Evolutionary conservation across 2,888 invertebrate species (phyloP), one percentile per base, ranked within the genome.

Genomic region (Xestia c-nigrum): DNA sequence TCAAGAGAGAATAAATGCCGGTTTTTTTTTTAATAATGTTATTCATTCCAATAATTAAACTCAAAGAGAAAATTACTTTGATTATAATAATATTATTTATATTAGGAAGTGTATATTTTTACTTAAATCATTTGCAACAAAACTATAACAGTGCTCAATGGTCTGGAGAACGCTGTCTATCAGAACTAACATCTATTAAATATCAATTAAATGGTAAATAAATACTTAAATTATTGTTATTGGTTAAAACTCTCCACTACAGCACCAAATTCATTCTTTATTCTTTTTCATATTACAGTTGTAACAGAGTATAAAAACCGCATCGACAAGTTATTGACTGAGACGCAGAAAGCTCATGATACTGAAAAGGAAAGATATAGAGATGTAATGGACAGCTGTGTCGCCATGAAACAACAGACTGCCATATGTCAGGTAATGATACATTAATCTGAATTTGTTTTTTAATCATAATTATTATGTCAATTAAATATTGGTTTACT

Each of bases 291-390:
- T 67, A 72, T 94, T 94, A 38, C 85, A 96, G 96, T 94, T 81
- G 94, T 96, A 16, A 95, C 95, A 0, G 95, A 95, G 81, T 95
- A 95, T 78, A 96, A 96, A 84, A 93, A 94, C 76, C 90, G 92
- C 14, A 92, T 96, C 67, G 96, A 96, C 59, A 94, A 93, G 85
- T 88, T 95, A n/a, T 78, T 96, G 55, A 94, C 92, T 1, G 95
- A 95, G 61, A 93, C 92, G 2, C 94, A 95, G 76, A 93, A 92
- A 82, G 89, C 92, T 16, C 92, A 94, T 78, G 93, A 94, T 24
- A 57, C 84, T 24, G 95, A 95, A 72, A 95, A 94, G 75, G 93
- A 92, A 43, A 91, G 87, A 43, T 94, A 93, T 75, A 94, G 93
- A 80, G 96, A 95, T 59, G 91, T 95, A 7, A 93, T 95, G 92